Percentiles rank a stretch among this genome's conserved stretches.
Evolutionary conservation across 2,113 vertebrate species (phyloP).

Genomic region (Tachycineta bicolor): DNA sequence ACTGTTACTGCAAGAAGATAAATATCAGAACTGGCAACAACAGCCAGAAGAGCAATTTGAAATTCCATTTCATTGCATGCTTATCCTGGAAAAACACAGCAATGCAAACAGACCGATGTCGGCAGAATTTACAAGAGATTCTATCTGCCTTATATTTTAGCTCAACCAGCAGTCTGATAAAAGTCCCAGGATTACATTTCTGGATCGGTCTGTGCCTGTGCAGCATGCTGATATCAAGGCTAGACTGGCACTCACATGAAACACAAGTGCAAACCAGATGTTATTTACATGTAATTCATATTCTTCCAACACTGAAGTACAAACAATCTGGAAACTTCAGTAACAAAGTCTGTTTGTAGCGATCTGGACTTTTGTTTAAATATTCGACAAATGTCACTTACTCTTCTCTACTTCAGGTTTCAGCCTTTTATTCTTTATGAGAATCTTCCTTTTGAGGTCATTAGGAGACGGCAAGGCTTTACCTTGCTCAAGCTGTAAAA

Average conservation of each 20-base stretch:
- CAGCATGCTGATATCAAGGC: neutral
- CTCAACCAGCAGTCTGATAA: neutral
- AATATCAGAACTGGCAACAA: neutral
- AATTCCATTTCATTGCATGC: conserved; percentile 41
- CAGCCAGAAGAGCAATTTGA: neutral
- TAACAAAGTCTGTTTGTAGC: neutral
- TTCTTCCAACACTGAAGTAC: neutral
- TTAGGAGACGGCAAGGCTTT: conserved; percentile 90
- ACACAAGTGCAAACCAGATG: neutral
- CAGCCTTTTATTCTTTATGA: conserved; percentile 98
- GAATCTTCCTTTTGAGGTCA: conserved; percentile 96
- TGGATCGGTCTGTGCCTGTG: neutral
- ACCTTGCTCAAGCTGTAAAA: conserved; percentile 87
- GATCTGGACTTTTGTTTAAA: neutral
- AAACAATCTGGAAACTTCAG: neutral
- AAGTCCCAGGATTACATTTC: conserved; percentile 1
- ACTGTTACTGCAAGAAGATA: neutral
- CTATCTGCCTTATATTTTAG: conserved; percentile 5
- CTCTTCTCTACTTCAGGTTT: conserved; percentile 98
- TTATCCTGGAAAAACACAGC: conserved; percentile 44
- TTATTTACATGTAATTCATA: neutral
- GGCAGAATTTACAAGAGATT: conserved; percentile 23
- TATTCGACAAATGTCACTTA: conserved; percentile 69
- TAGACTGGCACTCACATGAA: neutral
- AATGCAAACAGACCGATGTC: neutral